Base-by-base conservation (phyloP, 2,888 invertebrate genomes). In the Adelognathus sp. region DNA sequence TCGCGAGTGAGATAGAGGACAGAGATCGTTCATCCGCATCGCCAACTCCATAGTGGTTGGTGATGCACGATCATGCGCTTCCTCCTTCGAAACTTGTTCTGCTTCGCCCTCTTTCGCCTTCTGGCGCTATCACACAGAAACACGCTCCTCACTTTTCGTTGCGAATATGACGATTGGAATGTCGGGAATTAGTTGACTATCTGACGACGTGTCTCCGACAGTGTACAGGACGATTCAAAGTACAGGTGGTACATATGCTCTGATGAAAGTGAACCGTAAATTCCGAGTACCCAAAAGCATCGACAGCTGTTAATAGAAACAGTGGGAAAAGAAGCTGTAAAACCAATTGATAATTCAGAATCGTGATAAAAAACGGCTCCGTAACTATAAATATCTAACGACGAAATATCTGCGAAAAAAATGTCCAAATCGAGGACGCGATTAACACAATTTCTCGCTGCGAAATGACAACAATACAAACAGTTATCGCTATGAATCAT, bases 1-100 rank as follows among this genome's bases (percentile, higher is more conserved):
- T 71, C 41, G 50, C 58, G 60, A 41, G 71, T 61, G 71, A 58
- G n/a, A 52, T 52, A 29, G 52, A 33, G 36, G 24, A 56, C 31
- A 29, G 56, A 58, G 50, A 29, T 29, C 36, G 64, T 56, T 52
- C 44, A 72, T 72, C 36, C 76, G 66, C 61, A 54, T 72, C 56
- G 7, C n/a, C 69, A 77, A 63, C 46, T 63, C 44, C 77, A 69
- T 50, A 69, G 60, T 64, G 54, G 61, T 77, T 64, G 54, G 61
- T 77, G 54, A 75, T 44, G 44, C 29, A 75, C 52, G 61, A 56
- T 31, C 70, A 7, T 16, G 29, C 31, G 44, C 50, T 71, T 76
- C 60, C 76, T 64, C 52, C 58, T 61, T 64, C 52, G 21, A 27
- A 7, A 39, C 11, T 50, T 67, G n/a, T 31, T 46, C 39, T 46